A percentile compares a stretch with the other conserved stretches of the same genome.
Conservation (phyloP, 2,797 vertebrate species). For the Tadarida brasiliensis region DNA sequence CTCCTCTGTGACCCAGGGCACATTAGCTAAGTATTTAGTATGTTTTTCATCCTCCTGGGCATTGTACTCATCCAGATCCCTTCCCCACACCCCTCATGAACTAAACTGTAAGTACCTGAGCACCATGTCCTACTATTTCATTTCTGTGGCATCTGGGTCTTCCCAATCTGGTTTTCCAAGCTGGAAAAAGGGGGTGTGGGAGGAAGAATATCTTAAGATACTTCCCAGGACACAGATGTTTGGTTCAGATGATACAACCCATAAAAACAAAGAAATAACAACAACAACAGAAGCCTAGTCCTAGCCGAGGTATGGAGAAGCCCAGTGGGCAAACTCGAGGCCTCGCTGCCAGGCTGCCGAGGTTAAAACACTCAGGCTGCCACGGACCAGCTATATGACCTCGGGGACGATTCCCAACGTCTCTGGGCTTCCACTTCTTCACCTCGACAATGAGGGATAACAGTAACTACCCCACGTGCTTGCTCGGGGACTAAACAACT, state of each 20-base stretch:
- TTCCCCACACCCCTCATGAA: background rate
- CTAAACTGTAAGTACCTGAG: background rate
- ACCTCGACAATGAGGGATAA: background rate
- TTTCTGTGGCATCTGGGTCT: background rate
- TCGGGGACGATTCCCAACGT: background rate
- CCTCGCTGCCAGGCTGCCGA: background rate
- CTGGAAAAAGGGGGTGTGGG: background rate
- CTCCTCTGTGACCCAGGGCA: background rate
- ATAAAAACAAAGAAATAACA: background rate
- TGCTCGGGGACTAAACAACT: too few relatives aligned
- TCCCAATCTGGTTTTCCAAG: background rate
- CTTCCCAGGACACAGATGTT: background rate
- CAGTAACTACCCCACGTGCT: background rate
- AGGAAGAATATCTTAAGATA: background rate
- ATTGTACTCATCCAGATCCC: background rate
- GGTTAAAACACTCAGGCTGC: background rate
- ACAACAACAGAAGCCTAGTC: background rate
- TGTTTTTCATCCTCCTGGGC: background rate
- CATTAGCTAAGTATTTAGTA: fast-evolving
- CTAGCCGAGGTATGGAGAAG: background rate
- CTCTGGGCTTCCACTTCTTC: background rate
- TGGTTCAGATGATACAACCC: conserved; percentile 7
- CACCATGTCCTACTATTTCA: background rate
- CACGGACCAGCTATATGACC: too few relatives aligned
- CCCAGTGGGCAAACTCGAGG: background rate